Percentiles rank a stretch among this genome's conserved stretches.
Conservation (phyloP, 2,797 vertebrate genomes). For the Argentina silus region DNA sequence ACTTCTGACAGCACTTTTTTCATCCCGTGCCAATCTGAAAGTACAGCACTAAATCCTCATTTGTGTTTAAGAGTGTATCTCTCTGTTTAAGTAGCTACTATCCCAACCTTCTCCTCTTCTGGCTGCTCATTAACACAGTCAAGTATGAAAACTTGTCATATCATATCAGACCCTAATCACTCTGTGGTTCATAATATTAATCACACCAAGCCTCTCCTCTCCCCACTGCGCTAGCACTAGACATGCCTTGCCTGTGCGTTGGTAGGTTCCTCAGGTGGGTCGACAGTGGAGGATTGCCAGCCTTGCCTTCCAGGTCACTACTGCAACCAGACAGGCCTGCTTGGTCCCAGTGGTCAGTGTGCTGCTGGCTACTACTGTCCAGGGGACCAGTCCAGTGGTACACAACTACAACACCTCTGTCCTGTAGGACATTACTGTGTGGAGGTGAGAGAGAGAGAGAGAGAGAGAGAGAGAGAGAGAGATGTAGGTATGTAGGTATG, state of each 20-base stretch:
- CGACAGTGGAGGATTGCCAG: constrained; percentile 75
- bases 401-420: constrained; percentile 71
- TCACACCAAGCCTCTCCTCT: too few species aligned
- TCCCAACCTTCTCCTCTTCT: too few species aligned
- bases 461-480: background rate
- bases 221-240: too few species aligned
- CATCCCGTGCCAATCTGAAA: background rate
- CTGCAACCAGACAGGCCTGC: constrained; percentile 76
- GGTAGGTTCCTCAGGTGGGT: constrained; percentile 75
- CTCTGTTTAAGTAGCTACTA: background rate
- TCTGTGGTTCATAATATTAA: too few species aligned
- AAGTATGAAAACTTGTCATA: background rate
- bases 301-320: constrained; percentile 83
- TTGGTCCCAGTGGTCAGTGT: constrained; percentile 80
- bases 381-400: constrained; percentile 74
- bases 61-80: background rate
- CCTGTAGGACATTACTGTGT: constrained; percentile 76
- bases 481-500: too few species aligned
- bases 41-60: background rate
- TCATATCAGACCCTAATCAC: too few species aligned
- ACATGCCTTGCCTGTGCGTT: too few species aligned
- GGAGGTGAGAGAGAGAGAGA: constrained; percentile 61
- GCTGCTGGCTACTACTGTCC: constrained; percentile 84
- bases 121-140: background rate
- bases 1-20: too few species aligned